Percentiles rank a stretch among this genome's conserved stretches.
Evolutionary conservation across 2,797 vertebrate species (phyloP).

Genomic region (Enteromius unitaeniatus): DNA sequence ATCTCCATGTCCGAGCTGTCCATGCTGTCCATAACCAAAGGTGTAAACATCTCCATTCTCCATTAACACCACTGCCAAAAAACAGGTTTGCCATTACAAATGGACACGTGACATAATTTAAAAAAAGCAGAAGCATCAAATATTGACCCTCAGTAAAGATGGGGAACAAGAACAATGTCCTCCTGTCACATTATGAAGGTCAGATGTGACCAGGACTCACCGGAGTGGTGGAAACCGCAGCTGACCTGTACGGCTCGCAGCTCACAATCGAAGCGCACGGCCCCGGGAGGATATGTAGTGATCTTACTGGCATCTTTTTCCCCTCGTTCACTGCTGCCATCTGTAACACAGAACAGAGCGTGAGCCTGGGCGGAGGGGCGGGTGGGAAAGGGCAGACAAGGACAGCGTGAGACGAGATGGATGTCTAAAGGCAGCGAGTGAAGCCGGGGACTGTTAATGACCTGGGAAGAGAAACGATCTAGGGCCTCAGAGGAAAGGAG

Average conservation of each 20-base stretch:
- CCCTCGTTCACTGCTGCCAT: conserved; percentile 94
- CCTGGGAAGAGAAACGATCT: conserved; percentile 47
- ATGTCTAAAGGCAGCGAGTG: conserved; percentile 50
- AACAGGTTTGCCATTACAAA: conserved; percentile 9
- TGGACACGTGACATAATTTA: background rate
- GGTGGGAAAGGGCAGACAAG: conserved; percentile 42
- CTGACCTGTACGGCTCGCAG: conserved; percentile 95
- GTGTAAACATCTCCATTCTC: conserved; percentile 98
- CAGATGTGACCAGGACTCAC: conserved; percentile 71
- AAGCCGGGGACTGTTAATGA: conserved; percentile 22
- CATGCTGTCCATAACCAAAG: conserved; percentile 98
- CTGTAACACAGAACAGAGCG: conserved; percentile 73
- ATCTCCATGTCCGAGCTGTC: conserved; percentile 96
- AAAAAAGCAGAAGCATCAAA: background rate
- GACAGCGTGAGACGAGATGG: conserved; percentile 17
- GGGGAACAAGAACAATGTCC: conserved; percentile 3
- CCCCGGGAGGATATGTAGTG: conserved; percentile 96
- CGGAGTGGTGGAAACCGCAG: conserved; percentile 99
- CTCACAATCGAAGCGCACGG: conserved; percentile 94
- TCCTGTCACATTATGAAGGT: background rate
- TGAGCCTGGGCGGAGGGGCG: conserved; percentile 13
- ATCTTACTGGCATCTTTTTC: conserved; percentile 99
- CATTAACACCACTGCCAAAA: conserved; percentile 92
- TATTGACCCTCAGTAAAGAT: background rate
- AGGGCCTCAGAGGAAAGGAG: conserved; percentile 23